A percentile compares a stretch with the other conserved stretches of the same genome.
phyloP scores from a whole-genome alignment of 1,140 invertebrate genomes.

The Oppia nitens region DNA sequence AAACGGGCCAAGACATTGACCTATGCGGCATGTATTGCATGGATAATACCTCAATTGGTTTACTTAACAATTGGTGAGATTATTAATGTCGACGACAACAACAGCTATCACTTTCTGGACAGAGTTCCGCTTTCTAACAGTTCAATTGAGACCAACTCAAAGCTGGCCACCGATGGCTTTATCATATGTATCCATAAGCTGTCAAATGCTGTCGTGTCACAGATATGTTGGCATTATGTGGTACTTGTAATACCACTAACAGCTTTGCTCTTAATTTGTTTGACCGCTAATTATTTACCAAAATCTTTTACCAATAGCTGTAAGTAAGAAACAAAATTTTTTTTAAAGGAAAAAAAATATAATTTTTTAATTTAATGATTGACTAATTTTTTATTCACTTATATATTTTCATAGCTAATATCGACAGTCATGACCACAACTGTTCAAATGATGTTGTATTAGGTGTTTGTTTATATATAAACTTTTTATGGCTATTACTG shows the following conservation, averaged over 20 bases:
- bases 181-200: slow-evolving; percentile 21
- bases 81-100: neutral
- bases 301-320: neutral
- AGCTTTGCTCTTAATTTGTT: slow-evolving; percentile 16
- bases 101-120: slow-evolving; percentile 8
- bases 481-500: slow-evolving; percentile 21
- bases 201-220: slow-evolving; percentile 15
- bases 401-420: neutral
- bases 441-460: slow-evolving; percentile 9
- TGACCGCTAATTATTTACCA: neutral
- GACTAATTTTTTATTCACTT: neutral
- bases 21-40: slow-evolving; percentile 3
- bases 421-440: neutral
- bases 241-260: slow-evolving; percentile 20
- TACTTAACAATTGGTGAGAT: slow-evolving; percentile 8
- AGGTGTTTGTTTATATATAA: slow-evolving; percentile 16
- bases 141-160: neutral
- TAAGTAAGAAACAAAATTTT: neutral
- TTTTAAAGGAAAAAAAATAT: neutral
- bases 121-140: neutral
- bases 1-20: slow-evolving; percentile 9
- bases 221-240: slow-evolving; percentile 20
- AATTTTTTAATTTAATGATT: slow-evolving; percentile 1
- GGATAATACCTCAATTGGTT: slow-evolving; percentile 19
- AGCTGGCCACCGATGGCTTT: slow-evolving; percentile 15